Base-by-base conservation (phyloP, 1,140 invertebrate genomes). In the Zaprionus lachaisei region DNA sequence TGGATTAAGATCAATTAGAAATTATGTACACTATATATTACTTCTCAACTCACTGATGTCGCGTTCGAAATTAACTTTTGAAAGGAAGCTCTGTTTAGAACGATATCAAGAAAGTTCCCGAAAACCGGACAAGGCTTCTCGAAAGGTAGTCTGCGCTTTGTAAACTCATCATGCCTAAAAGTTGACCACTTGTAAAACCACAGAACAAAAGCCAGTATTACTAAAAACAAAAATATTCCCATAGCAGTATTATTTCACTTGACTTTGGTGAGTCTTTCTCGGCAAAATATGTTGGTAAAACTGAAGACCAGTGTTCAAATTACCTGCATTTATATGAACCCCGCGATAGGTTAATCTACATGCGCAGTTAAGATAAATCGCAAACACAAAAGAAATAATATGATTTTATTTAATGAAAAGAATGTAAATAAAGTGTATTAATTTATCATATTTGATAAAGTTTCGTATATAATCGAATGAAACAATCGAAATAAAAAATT, bases 131-230 rank as follows among this genome's bases (percentile, higher is more conserved):
- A 54, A 22, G 51, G 51, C 11, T 54, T 22, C 20, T 54, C 51
- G 22, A 24, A 51, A 1, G 49, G 49, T 12, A 51, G 14, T 6
- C 49, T 22, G 4, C 49, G 51, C 12, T 26, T 26, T 2, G 4
- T 12, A 14, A 54, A 54, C 5, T 54, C 51, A 70, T 73, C 6
- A 68, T 90, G 12, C 64, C 24, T 0, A 5, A 15, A 5, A 15
- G 65, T 90, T 4, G 75, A 51, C 87, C 84, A 91, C 47, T 79
- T 85, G 49, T 86, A 91, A 14, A 85, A 38, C 41, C 80, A 9
- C 1, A 75, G 2, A 0, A 31, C 38, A 3, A 80, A 28, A 11
- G 2, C 79, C 47, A 80, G 7, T 20, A 80, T 20, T 31, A 28
- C 72, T 9, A 80, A 15, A 34, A 67, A 44, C 26, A 80, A 22